Base-by-base conservation (phyloP, 1,140 invertebrate genomes). In the Paracyclopina nana region DNA sequence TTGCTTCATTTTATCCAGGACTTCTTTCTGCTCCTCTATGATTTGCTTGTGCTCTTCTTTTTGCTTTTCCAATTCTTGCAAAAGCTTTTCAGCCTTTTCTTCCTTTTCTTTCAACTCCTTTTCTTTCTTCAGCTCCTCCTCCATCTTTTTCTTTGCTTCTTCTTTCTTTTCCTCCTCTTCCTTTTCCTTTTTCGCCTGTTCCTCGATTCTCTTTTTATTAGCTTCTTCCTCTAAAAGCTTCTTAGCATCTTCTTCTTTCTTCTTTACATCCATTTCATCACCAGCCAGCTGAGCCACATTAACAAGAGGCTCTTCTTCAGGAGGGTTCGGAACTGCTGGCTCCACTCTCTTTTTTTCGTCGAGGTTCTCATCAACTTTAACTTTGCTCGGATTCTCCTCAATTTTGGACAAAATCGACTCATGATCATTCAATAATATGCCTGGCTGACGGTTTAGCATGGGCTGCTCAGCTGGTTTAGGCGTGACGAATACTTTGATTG, bases 31-130 rank as follows among this genome's bases (percentile, higher is more conserved):
- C 8, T 38, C 34, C 8, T 38, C 34, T 5, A 38, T n/a, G 34
- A 38, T 45, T 12, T 45, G 12, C 24, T 45, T 45, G n/a, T 45
- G 18, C 43, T 45, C 25, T 22, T 45, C 25, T 26, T 45, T 45
- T 22, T 45, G 18, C 24, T 45, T 45, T 22, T 45, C 25, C 43
- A 22, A n/a, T 22, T 22, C 25, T 22, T 45, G 12, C n/a, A 22
- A 18, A 14, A 22, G 14, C 25, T 45, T 45, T 12, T 45, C 25
- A 4, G 18, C 25, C 24, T 45, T 45, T 24, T 45, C 25, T 26
- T 45, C 12, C 24, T 45, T 14, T 5, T 45, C 25, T n/a, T 45
- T 14, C 43, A n/a, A 22, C 30, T 31, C 14, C 30, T 31, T 31
- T n/a, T 31, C 14, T n/a, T 31, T 31, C 16, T 45, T 45, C 2